Evolutionary conservation across 2,797 vertebrate species (phyloP).

Genomic region (Esox lucius): DNA sequence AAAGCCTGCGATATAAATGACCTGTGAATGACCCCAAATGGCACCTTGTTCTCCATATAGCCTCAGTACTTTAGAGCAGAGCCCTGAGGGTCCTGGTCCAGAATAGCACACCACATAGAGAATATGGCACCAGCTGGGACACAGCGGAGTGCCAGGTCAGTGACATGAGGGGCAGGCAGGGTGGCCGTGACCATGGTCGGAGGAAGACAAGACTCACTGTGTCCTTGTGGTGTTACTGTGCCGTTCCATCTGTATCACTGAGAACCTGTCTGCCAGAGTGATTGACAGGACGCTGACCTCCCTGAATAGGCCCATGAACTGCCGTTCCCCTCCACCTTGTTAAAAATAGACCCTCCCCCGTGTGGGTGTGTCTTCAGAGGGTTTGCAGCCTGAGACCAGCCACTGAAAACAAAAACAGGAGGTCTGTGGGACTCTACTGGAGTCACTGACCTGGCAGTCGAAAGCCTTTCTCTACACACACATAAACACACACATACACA

Average conservation of each 20-base stretch:
- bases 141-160: background rate
- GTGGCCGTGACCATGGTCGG: slow-evolving; percentile 54
- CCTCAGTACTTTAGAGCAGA: background rate
- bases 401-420: slow-evolving; percentile 71
- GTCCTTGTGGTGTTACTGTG: slow-evolving; percentile 38
- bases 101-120: background rate
- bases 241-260: slow-evolving; percentile 73
- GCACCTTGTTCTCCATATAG: background rate
- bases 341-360: slow-evolving; percentile 41
- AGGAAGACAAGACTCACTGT: slow-evolving; percentile 65
- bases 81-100: background rate
- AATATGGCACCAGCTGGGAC: background rate
- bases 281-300: slow-evolving; percentile 69
- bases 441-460: slow-evolving; percentile 47
- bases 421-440: slow-evolving; percentile 53
- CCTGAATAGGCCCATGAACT: slow-evolving; percentile 66
- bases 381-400: slow-evolving; percentile 51
- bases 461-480: slow-evolving; percentile 40
- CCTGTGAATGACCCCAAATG: background rate
- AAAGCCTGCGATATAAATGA: background rate
- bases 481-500: slow-evolving; percentile 23
- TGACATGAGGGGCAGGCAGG: slow-evolving; percentile 38
- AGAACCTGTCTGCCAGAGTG: slow-evolving; percentile 65
- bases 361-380: slow-evolving; percentile 2
- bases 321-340: slow-evolving; percentile 57